A percentile compares a stretch with the other conserved stretches of the same genome.
Conservation (phyloP, 2,113 vertebrate species). For the Muntiacus muntjak region DNA sequence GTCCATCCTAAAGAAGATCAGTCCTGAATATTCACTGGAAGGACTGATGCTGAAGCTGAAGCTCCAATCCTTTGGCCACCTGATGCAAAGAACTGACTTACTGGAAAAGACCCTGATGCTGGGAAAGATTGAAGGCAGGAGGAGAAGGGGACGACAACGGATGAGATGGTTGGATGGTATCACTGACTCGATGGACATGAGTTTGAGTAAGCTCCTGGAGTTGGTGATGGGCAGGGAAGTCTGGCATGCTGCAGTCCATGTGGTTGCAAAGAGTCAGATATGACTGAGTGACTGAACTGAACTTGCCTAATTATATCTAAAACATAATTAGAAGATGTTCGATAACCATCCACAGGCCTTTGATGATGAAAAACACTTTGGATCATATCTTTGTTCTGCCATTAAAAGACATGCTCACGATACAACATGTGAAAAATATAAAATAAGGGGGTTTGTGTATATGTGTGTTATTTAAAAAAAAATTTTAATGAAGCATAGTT, state of each 20-base stretch:
- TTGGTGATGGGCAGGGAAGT: neutral
- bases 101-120: neutral
- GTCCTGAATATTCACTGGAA: neutral
- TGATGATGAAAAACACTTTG: conserved; percentile 28
- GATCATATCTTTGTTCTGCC: conserved; percentile 15
- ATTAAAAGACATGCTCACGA: neutral
- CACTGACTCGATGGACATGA: neutral
- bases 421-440: neutral
- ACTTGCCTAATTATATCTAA: conserved; percentile 16
- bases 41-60: neutral
- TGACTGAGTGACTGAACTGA: neutral
- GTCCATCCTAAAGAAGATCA: neutral
- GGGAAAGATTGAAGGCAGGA: neutral
- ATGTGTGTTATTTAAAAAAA: neutral
- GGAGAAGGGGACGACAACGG: neutral
- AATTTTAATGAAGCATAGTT: neutral
- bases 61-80: neutral
- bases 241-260: neutral
- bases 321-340: conserved; percentile 22
- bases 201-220: neutral
- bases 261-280: neutral
- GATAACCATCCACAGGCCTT: neutral
- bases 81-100: neutral
- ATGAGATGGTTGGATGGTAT: neutral
- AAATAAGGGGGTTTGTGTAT: neutral